Conservation (phyloP, 2,888 invertebrate species). For the Lottia gigantea region DNA sequence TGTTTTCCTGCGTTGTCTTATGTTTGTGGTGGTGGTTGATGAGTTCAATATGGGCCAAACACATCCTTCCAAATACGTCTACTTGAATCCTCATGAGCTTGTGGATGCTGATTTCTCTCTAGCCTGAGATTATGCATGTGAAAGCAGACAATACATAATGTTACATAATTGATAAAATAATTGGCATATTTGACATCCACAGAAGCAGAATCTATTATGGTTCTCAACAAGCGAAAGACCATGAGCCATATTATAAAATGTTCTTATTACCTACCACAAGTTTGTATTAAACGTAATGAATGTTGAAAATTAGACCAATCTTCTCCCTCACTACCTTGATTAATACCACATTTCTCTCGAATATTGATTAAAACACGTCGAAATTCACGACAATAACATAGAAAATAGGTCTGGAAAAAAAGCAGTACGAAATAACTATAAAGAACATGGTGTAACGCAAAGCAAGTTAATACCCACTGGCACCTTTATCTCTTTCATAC, state of each 20-base stretch:
- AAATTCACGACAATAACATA: slow-evolving; percentile 77
- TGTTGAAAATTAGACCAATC: slow-evolving; percentile 68
- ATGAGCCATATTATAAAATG: too few relatives aligned
- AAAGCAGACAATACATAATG: not conserved
- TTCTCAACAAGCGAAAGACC: not conserved
- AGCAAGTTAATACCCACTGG: too few relatives aligned
- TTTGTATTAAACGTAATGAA: slow-evolving; percentile 67
- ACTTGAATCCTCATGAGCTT: too few relatives aligned
- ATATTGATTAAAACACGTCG: slow-evolving; percentile 76
- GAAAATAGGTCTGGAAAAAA: slow-evolving; percentile 72
- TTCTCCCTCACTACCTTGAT: slow-evolving; percentile 44
- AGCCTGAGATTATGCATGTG: too few relatives aligned
- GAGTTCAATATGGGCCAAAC: too few relatives aligned
- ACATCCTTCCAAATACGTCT: too few relatives aligned
- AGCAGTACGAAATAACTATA: not conserved
- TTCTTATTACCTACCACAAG: slow-evolving; percentile 58
- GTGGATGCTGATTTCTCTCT: too few relatives aligned
- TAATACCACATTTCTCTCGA: slow-evolving; percentile 57
- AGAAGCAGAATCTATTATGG: not conserved
- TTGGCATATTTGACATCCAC: too few relatives aligned
- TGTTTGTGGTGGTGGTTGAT: too few relatives aligned
- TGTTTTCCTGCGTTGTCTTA: too few relatives aligned
- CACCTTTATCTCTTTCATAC: too few relatives aligned
- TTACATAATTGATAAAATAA: not conserved
- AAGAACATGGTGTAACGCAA: too few relatives aligned